phyloP scores from a whole-genome alignment of 1,140 invertebrate species.

The Carcinoscorpius rotundicauda region DNA sequence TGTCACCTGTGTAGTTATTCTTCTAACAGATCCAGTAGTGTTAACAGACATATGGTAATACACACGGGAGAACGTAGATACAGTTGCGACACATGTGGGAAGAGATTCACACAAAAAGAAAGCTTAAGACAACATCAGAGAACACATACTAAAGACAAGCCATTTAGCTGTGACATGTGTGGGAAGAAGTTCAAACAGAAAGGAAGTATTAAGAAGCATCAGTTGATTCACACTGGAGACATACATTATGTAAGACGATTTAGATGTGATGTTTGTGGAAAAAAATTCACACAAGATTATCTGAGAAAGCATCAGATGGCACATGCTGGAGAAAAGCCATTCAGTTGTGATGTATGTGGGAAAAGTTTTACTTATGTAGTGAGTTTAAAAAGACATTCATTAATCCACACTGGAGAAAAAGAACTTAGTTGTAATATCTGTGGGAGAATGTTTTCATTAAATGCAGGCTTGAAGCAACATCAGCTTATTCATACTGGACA shows the following conservation, averaged over 20 bases:
- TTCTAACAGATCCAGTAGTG: conserved; percentile 15
- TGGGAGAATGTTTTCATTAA: conserved; percentile 7
- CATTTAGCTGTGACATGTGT: conserved; percentile 23
- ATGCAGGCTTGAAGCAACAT: conserved; percentile 11
- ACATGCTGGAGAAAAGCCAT: no score
- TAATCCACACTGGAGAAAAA: conserved; percentile 10
- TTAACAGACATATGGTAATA: conserved; percentile 15
- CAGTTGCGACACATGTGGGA: conserved; percentile 11
- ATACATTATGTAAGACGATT: no score
- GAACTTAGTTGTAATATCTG: conserved; percentile 7
- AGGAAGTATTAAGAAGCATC: no score
- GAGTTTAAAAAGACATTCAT: not conserved
- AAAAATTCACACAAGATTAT: no score
- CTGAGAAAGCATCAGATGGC: no score
- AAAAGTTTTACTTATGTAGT: not conserved
- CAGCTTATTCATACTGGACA: conserved; percentile 14
- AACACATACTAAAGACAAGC: conserved; percentile 23
- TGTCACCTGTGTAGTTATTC: conserved; percentile 13
- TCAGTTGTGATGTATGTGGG: conserved; percentile 2
- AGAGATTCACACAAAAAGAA: conserved; percentile 16
- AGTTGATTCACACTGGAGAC: no score
- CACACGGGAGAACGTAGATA: conserved; percentile 12
- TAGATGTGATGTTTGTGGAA: no score
- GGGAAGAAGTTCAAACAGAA: conserved; percentile 20
- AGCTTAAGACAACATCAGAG: conserved; percentile 16